Evolutionary conservation across 2,113 vertebrate species (phyloP).

Genomic region (Cyprinodon variegatus): DNA sequence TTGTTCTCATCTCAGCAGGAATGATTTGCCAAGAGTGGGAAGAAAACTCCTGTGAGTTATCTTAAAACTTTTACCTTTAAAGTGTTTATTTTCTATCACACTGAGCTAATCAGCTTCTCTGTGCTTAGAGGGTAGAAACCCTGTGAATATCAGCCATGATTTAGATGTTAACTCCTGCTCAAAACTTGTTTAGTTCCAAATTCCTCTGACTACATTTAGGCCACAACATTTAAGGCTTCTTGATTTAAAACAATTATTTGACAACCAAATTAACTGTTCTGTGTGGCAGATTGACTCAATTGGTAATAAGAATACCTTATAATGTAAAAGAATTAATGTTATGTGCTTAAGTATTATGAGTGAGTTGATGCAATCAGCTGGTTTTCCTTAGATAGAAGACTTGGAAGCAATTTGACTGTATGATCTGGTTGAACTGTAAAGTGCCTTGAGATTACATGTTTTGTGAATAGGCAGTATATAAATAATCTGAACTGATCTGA

Average conservation of each 20-base stretch:
- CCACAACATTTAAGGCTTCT: neutral
- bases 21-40: neutral
- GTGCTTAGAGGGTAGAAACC: neutral
- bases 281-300: no score
- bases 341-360: neutral
- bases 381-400: no score
- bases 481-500: no score
- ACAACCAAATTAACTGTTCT: neutral
- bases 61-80: neutral
- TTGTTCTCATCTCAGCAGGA: neutral
- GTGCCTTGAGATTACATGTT: no score
- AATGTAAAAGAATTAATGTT: neutral
- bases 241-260: neutral
- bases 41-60: neutral
- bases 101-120: neutral
- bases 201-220: neutral
- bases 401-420: no score
- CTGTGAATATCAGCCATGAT: neutral
- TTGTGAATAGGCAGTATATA: no score
- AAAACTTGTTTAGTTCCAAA: no score
- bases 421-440: no score
- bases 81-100: neutral
- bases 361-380: no score
- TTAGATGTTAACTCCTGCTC: neutral
- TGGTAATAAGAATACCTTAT: no score